Conservation (phyloP, 2,797 vertebrate species). For the Alauda arvensis region DNA sequence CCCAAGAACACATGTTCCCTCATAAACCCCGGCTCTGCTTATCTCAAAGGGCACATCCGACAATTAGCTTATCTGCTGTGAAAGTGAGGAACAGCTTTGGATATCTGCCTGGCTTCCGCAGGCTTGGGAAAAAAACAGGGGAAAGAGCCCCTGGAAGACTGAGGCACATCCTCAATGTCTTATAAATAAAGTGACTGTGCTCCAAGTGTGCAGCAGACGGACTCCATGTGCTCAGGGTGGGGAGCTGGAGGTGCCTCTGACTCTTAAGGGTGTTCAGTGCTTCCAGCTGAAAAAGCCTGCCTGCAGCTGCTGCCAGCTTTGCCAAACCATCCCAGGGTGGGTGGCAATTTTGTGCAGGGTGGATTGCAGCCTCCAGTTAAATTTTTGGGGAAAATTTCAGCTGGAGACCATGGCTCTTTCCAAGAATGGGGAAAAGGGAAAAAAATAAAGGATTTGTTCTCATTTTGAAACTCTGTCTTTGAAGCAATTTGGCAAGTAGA, state of each 20-base stretch:
- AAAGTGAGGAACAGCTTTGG: constrained; percentile 54
- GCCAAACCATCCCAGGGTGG: background rate
- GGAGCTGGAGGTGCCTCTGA: background rate
- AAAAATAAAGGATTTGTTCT: background rate
- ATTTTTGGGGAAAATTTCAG: background rate
- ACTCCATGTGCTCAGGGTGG: background rate
- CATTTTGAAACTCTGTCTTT: constrained; percentile 30
- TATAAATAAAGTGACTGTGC: background rate
- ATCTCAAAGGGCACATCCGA: constrained; percentile 68
- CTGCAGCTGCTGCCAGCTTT: background rate
- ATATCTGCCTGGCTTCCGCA: constrained; percentile 58
- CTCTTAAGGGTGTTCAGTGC: background rate
- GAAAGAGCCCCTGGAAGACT: background rate
- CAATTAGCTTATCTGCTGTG: constrained; percentile 70
- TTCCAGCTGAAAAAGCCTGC: background rate
- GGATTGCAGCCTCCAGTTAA: background rate
- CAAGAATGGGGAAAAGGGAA: background rate
- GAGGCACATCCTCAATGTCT: background rate
- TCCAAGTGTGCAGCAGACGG: background rate
- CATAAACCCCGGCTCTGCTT: constrained; percentile 57
- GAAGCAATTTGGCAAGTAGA: constrained; percentile 40
- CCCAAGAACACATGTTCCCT: constrained; percentile 61
- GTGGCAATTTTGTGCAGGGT: background rate
- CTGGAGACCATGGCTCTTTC: background rate
- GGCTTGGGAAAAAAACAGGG: background rate